Evolutionary conservation across 2,113 vertebrate species (phyloP), one percentile per base, ranked within the genome.

Genomic region (Neogobius melanostomus): DNA sequence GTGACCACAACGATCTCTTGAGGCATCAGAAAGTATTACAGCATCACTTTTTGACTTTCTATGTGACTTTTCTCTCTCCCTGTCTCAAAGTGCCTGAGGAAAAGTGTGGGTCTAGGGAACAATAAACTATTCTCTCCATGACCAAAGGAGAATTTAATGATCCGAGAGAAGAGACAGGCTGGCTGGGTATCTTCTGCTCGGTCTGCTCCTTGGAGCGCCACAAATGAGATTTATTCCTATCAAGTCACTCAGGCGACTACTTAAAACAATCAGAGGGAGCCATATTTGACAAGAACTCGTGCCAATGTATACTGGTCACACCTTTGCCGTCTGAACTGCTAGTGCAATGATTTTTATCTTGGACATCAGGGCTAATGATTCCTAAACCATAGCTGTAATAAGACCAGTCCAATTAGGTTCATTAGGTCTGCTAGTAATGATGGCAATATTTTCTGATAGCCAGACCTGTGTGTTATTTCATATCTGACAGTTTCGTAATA

Each of bases 91-190:
- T 73, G 57, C 67, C 56, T 56, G 11, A 71, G 46, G 70, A 77
- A 75, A 62, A 68, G 56, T 54, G 60, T 10, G 63, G 61, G 50
- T 66, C 82, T 49, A 14, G 75, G 80, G 77, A 68, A 67, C 69
- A 77, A 84, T 85, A 87, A 87, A 85, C 71, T 17, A 57, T 65
- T 76, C 54, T 84, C 69, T 75, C 71, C 78, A 80, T 81, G 76
- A 82, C 79, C 82, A 75, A 85, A 83, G 75, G 66, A 74, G 74
- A 73, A 76, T 69, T 82, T 82, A 87, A 90, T 83, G 82, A 87
- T 79, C 72, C 63, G 50, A 68, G 68, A 68, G 44, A 69, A 47
- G 71, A 70, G 53, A 54, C 63, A 70, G 43, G 69, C 57, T 77
- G 69, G 78, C 57, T 81, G 68, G 79, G 76, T 77, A 68, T 83